Percentiles rank a stretch among this genome's conserved stretches.
Conservation (phyloP, 2,888 invertebrate genomes). For the Xestia rhomboidea region DNA sequence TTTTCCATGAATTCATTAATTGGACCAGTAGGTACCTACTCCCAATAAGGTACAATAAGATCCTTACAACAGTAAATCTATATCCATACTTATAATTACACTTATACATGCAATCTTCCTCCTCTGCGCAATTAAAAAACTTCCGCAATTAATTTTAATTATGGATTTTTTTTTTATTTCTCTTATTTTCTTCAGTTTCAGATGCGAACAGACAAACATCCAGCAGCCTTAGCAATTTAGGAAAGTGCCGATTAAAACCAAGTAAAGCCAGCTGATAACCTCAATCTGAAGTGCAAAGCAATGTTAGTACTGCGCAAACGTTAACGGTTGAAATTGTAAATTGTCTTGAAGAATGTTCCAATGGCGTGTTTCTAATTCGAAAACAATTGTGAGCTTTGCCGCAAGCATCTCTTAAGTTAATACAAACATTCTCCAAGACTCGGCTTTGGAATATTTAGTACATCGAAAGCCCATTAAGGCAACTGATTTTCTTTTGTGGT, state of each 20-base stretch:
- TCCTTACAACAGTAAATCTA: neutral
- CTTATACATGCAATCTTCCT: constrained; percentile 2
- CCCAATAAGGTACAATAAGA: neutral
- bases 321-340: constrained; percentile 35
- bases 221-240: constrained; percentile 15
- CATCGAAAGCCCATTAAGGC: constrained; percentile 46
- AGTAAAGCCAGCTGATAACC: constrained; percentile 28
- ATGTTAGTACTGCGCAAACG: constrained; percentile 34
- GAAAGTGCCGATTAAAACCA: constrained; percentile 26
- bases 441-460: constrained; percentile 28
- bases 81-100: neutral
- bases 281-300: constrained; percentile 35
- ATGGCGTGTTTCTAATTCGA: constrained; percentile 43
- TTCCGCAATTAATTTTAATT: constrained; percentile 20
- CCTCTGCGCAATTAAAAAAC: constrained; percentile 4
- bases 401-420: constrained; percentile 24
- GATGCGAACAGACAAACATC: constrained; percentile 21
- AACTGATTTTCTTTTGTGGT: constrained; percentile 20
- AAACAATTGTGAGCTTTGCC: constrained; percentile 48
- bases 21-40: neutral
- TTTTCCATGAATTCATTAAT: neutral
- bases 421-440: constrained; percentile 32
- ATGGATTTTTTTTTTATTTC: too few relatives aligned
- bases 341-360: constrained; percentile 47
- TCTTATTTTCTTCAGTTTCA: constrained; percentile 22